Evolutionary conservation across 2,797 vertebrate genomes (phyloP).

Genomic region (Phrynocephalus guinanensis): DNA sequence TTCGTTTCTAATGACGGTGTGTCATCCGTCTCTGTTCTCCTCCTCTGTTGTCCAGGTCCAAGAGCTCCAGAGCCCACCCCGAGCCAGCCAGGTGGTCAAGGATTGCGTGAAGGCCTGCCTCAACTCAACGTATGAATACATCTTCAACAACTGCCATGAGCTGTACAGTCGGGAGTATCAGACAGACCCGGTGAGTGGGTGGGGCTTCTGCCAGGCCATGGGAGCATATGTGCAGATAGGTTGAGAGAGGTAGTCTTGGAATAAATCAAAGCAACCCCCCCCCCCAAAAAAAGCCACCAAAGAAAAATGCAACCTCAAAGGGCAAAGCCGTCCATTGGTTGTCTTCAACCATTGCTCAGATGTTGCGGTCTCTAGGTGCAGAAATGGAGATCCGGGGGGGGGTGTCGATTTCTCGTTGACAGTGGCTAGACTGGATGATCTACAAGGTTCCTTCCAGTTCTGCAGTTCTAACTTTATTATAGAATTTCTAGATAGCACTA

Average conservation of each 20-base stretch:
- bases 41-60: conserved; percentile 84
- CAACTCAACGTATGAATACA: conserved; percentile 98
- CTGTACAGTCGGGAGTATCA: conserved; percentile 95
- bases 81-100: conserved; percentile 96
- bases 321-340: background rate
- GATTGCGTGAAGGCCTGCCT: conserved; percentile 99
- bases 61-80: conserved; percentile 95
- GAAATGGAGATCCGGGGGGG: too few relatives aligned
- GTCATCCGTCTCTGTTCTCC: background rate
- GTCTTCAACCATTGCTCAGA: too few relatives aligned
- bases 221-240: background rate
- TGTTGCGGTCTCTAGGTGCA: too few relatives aligned
- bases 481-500: too few relatives aligned
- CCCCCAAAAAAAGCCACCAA: too few relatives aligned
- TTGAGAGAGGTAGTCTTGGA: background rate
- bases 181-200: conserved; percentile 85
- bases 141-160: conserved; percentile 98
- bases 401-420: background rate
- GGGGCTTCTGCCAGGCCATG: background rate
- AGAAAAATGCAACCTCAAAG: background rate
- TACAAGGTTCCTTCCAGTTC: too few relatives aligned
- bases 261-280: too few relatives aligned
- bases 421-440: background rate
- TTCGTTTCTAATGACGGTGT: background rate
- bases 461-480: too few relatives aligned